Base-by-base conservation (phyloP, 2,888 invertebrate genomes). In the Seira musarum region DNA sequence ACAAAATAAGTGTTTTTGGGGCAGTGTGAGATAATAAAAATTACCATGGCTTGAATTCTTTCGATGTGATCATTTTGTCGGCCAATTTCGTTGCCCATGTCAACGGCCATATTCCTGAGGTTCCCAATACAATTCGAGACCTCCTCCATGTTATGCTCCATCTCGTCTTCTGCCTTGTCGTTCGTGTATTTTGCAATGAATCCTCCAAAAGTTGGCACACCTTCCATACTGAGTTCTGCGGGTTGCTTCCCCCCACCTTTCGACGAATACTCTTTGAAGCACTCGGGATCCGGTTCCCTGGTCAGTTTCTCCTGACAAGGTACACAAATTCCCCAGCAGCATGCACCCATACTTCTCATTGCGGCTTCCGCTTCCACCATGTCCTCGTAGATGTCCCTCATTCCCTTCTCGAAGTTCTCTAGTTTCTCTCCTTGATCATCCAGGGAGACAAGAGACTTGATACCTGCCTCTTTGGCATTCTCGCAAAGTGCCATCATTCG, bases 331-430 rank as follows among this genome's bases (percentile, higher is more conserved):
- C 69, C 70, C 69, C 77, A 70, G 25, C 77, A 77, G 25, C 65
- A 24, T 1, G 69, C 70, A 0, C 78, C 78, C 78, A 78, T 78
- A 46, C 67, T 72, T 13, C 19, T 53, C 71, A 78, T 60, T 8
- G 71, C 71, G 2, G 65, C 60, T 40, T 78, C 71, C 0, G 78
- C 78, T 57, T 78, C 78, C 25, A 71, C 71, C 78, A 78, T 78
- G 49, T 78, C 78, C 30, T 78, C 78, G n/a, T 78, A 67, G 67
- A 78, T 78, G n/a, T 71, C 71, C 0, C 60, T 24, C 78, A 78
- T 78, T 61, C 78, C 78, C 22, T 78, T 78, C 24, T 78, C 78
- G 57, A 78, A 66, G 40, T 65, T 61, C 22, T 78, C 78, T 15
- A 78, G 61, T 35, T 78, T 64, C 53, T 78, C 75, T 2, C 78